Conservation (phyloP, 2,797 vertebrate genomes). For the Anas bernieri region DNA sequence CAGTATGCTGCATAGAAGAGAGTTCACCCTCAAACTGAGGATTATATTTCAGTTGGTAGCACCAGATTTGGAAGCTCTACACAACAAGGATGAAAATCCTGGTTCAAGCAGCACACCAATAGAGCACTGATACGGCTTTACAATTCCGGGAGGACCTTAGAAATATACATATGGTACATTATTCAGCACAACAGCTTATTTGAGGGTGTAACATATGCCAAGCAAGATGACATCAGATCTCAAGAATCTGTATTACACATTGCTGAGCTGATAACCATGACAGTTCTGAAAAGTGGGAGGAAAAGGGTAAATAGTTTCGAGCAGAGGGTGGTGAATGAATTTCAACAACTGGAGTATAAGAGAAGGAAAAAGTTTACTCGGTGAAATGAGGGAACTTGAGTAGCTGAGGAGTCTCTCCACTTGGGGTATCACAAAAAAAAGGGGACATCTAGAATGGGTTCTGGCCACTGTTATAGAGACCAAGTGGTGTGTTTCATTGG, state of each 20-base stretch:
- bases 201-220: slow-evolving; percentile 61
- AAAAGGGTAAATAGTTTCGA: slow-evolving; percentile 39
- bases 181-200: slow-evolving; percentile 59
- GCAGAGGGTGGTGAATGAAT: slow-evolving; percentile 13
- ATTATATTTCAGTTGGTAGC: slow-evolving; percentile 18
- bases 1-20: neutral
- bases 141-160: neutral
- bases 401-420: neutral
- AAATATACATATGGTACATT: slow-evolving; percentile 45
- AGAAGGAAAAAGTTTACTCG: slow-evolving; percentile 29
- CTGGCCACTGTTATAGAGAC: neutral
- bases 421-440: neutral
- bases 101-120: neutral
- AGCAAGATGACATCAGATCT: slow-evolving; percentile 53
- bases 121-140: neutral
- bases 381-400: neutral
- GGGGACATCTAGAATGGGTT: neutral
- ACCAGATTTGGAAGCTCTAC: slow-evolving; percentile 3
- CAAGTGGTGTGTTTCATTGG: neutral
- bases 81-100: neutral
- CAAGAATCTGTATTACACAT: slow-evolving; percentile 36
- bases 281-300: slow-evolving; percentile 64
- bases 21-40: neutral
- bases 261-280: slow-evolving; percentile 44
- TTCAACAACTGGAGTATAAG: slow-evolving; percentile 41